Conservation (phyloP, 1,140 invertebrate species). For the Ephestia elutella region DNA sequence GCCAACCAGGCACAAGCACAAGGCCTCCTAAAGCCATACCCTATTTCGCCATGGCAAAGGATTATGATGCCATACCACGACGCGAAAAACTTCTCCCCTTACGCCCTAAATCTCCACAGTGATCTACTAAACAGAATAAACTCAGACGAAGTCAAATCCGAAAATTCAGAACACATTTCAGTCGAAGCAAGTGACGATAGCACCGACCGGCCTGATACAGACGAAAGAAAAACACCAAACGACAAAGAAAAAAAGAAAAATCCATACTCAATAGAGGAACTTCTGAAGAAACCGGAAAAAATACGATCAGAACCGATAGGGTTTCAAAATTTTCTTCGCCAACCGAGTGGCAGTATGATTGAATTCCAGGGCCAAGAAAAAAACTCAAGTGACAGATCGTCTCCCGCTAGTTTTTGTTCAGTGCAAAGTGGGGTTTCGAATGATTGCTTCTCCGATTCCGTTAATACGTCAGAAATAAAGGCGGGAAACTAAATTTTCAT, state of each 20-base stretch:
- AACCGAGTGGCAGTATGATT: conserved; percentile 63
- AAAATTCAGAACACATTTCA: conserved; percentile 64
- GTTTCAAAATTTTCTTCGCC: conserved; percentile 56
- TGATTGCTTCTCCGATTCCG: conserved; percentile 53
- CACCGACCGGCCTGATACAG: conserved; percentile 76
- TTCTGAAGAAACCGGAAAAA: conserved; percentile 85
- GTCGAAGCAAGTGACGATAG: conserved; percentile 78
- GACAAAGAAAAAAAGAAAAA: conserved; percentile 80
- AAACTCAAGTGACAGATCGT: conserved; percentile 53
- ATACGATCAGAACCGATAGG: conserved; percentile 49
- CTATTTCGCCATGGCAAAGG: conserved; percentile 72
- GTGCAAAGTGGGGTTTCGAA: conserved; percentile 58
- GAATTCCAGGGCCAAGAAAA: conserved; percentile 50
- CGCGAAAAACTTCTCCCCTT: conserved; percentile 57
- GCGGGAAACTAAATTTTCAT: conserved; percentile 49
- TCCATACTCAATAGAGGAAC: conserved; percentile 89
- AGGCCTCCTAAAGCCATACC: conserved; percentile 61
- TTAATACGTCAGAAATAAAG: conserved; percentile 57
- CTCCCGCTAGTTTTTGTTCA: conserved; percentile 63
- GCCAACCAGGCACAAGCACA: conserved; percentile 70
- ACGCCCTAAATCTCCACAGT: conserved; percentile 51
- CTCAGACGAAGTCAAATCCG: conserved; percentile 63
- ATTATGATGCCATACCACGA: conserved; percentile 73
- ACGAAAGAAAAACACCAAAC: conserved; percentile 55
- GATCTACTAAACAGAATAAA: conserved; percentile 56